Percentiles rank a stretch among this genome's conserved stretches.
These are phyloP conservation scores for Agrotis exclamationis DNA, from an alignment of 2,888 invertebrate genomes.

Conservation along the genomic window DNA sequence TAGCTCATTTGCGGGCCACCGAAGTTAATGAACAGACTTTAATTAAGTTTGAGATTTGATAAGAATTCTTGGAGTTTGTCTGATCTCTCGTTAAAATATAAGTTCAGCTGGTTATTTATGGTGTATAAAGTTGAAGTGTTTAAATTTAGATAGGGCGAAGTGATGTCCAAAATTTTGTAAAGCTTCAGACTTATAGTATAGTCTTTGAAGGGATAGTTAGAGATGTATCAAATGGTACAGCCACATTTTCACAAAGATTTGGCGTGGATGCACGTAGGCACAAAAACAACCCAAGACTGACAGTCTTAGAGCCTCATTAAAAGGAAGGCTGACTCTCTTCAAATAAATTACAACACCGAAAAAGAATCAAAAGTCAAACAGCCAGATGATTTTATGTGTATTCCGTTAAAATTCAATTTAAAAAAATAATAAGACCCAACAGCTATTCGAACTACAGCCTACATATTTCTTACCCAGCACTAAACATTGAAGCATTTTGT, in stretches of 20 bases:
- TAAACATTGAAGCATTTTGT: constrained; percentile 70
- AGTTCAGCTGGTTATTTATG: constrained; percentile 17
- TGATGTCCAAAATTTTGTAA: not conserved
- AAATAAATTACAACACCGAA: no score
- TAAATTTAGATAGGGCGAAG: not conserved
- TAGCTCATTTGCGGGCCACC: constrained; percentile 78
- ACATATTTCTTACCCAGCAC: constrained; percentile 40
- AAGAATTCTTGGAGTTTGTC: constrained; percentile 66
- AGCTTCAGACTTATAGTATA: no score
- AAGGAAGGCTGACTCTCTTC: no score
- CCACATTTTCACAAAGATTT: no score
- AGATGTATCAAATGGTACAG: no score
- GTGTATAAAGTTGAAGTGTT: not conserved
- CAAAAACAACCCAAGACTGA: no score
- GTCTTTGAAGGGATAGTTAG: no score
- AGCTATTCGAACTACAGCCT: constrained; percentile 9
- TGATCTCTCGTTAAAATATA: constrained; percentile 48
- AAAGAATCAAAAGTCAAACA: no score
- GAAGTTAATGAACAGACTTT: constrained; percentile 77
- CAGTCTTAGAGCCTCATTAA: no score
- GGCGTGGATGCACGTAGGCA: no score
- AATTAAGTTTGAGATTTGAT: constrained; percentile 77
- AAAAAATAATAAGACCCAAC: no score
- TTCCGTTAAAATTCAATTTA: not conserved
- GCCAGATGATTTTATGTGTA: not conserved